A percentile compares a stretch with the other conserved stretches of the same genome.
Evolutionary conservation across 2,888 invertebrate species (phyloP).

Genomic region (Dynastes tityus): DNA sequence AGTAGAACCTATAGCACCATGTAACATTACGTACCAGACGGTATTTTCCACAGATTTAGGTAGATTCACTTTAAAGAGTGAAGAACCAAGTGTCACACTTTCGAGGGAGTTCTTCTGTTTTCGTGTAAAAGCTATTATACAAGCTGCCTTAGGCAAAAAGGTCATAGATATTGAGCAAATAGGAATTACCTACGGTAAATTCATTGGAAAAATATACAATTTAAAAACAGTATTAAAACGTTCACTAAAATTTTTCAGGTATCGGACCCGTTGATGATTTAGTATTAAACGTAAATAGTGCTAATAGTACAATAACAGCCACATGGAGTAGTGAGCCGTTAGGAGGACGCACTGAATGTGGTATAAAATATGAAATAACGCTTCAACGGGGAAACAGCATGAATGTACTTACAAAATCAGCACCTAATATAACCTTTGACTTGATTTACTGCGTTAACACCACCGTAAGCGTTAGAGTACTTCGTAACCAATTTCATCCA

Average conservation of each 20-base stretch:
- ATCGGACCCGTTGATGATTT: too few relatives aligned
- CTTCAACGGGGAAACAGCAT: not conserved
- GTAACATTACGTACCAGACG: not conserved
- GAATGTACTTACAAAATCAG: not conserved
- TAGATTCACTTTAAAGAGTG: not conserved
- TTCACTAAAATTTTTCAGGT: too few relatives aligned
- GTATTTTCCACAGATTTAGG: not conserved
- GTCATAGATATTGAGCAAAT: too few relatives aligned
- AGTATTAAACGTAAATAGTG: not conserved
- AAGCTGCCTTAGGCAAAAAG: too few relatives aligned
- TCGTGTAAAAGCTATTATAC: too few relatives aligned
- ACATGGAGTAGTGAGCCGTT: not conserved
- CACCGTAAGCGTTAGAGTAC: not conserved
- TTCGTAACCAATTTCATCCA: not conserved
- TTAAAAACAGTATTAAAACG: too few relatives aligned
- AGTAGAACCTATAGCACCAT: not conserved
- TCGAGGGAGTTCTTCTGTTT: too few relatives aligned
- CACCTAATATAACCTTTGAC: not conserved
- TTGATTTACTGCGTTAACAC: not conserved
- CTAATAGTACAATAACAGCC: not conserved
- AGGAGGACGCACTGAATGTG: not conserved
- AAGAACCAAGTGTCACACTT: not conserved
- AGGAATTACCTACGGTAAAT: too few relatives aligned
- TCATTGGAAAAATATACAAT: too few relatives aligned
- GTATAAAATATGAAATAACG: not conserved